These are phyloP conservation scores for Ornithoptera alexandrae DNA, from an alignment of 2,888 invertebrate genomes.

Conservation along the genomic window DNA sequence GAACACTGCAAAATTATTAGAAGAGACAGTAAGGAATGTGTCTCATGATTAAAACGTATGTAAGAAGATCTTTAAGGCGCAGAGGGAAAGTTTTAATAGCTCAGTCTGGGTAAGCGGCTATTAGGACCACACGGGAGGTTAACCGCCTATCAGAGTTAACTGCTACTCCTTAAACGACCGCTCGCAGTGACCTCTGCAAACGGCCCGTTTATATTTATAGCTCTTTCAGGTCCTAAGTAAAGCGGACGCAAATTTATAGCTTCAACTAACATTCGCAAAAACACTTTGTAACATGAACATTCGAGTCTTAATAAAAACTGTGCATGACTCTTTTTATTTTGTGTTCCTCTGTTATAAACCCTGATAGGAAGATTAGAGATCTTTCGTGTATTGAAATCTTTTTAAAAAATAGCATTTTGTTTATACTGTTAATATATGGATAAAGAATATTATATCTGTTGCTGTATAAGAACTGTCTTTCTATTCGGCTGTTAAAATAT, in stretches of 20 bases:
- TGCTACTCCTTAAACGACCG: conserved; percentile 10
- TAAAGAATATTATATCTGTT: too few relatives aligned
- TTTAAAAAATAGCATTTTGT: too few relatives aligned
- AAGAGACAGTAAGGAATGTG: too few relatives aligned
- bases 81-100: conserved; percentile 13
- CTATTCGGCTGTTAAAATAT: too few relatives aligned
- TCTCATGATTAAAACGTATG: neutral
- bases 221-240: conserved; percentile 1
- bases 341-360: too few relatives aligned
- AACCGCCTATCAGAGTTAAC: conserved; percentile 14
- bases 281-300: neutral
- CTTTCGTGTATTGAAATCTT: too few relatives aligned
- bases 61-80: neutral
- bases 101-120: neutral
- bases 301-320: too few relatives aligned
- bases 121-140: conserved; percentile 7
- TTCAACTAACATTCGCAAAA: neutral
- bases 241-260: conserved; percentile 3
- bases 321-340: too few relatives aligned
- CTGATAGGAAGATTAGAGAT: too few relatives aligned
- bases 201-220: conserved; percentile 9
- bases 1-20: too few relatives aligned
- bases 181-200: conserved; percentile 16
- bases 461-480: too few relatives aligned
- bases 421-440: too few relatives aligned